Percentiles rank a stretch among this genome's conserved stretches.
Conservation (phyloP, 2,113 vertebrate genomes). For the Cyanocitta stelleri region DNA sequence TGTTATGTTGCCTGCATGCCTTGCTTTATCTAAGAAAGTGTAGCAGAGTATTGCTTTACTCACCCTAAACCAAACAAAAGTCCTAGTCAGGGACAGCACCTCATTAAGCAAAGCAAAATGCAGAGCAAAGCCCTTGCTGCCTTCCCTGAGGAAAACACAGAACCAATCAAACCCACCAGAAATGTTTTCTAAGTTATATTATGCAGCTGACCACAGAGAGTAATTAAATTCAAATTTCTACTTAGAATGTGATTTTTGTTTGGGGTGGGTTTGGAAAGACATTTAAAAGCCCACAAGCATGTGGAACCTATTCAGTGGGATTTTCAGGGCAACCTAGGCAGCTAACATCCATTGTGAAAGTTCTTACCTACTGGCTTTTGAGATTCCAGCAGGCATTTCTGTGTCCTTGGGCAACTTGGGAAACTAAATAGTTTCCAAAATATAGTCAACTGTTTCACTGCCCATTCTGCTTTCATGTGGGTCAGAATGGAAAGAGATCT, state of each 20-base stretch:
- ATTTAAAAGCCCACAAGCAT: background rate
- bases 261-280: background rate
- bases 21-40: constrained; percentile 26
- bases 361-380: background rate
- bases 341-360: background rate
- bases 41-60: constrained; percentile 35
- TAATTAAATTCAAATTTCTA: constrained; percentile 5
- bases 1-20: background rate
- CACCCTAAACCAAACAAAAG: background rate
- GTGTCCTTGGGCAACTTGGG: background rate
- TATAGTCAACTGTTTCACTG: background rate
- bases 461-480: background rate
- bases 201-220: background rate
- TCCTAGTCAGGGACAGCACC: background rate
- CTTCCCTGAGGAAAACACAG: background rate
- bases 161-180: background rate
- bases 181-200: background rate
- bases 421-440: background rate
- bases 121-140: background rate
- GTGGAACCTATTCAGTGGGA: background rate
- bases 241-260: background rate
- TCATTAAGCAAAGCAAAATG: background rate
- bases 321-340: background rate
- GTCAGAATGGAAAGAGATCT: background rate
- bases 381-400: background rate